Conservation (phyloP, 2,888 invertebrate species). For the Eudasyphora cyanicolor region DNA sequence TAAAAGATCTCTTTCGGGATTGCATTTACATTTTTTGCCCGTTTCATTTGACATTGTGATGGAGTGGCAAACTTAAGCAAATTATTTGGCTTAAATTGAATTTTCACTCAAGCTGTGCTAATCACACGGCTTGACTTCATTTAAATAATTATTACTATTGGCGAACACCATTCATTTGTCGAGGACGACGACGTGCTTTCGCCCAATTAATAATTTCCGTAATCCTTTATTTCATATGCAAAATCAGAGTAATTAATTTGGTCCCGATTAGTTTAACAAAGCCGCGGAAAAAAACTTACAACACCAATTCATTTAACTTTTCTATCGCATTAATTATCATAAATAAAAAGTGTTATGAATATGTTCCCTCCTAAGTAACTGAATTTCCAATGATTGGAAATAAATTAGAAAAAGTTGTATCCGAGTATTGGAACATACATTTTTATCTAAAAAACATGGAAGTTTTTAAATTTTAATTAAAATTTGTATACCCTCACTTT, state of each 20-base stretch:
- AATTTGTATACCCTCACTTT: too few species aligned
- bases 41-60: background rate
- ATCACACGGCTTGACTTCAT: constrained; percentile 64
- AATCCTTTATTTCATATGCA: background rate
- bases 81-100: constrained; percentile 77
- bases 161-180: background rate
- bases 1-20: constrained; percentile 42
- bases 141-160: constrained; percentile 40
- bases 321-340: too few species aligned
- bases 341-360: too few species aligned
- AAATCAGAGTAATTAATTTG: background rate
- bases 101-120: constrained; percentile 77
- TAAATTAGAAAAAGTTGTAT: too few species aligned
- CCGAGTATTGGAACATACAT: too few species aligned
- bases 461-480: too few species aligned
- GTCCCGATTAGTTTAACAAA: too few species aligned
- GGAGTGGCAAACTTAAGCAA: constrained; percentile 66
- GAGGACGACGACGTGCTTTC: background rate
- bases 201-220: constrained; percentile 11
- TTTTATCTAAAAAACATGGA: too few species aligned
- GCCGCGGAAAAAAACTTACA: too few species aligned
- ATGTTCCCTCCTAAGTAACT: too few species aligned
- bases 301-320: too few species aligned
- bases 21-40: constrained; percentile 23
- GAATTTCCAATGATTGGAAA: too few species aligned